Percentiles rank a stretch among this genome's conserved stretches.
Evolutionary conservation across 2,113 vertebrate genomes (phyloP).

Genomic region (Cettia cetti): DNA sequence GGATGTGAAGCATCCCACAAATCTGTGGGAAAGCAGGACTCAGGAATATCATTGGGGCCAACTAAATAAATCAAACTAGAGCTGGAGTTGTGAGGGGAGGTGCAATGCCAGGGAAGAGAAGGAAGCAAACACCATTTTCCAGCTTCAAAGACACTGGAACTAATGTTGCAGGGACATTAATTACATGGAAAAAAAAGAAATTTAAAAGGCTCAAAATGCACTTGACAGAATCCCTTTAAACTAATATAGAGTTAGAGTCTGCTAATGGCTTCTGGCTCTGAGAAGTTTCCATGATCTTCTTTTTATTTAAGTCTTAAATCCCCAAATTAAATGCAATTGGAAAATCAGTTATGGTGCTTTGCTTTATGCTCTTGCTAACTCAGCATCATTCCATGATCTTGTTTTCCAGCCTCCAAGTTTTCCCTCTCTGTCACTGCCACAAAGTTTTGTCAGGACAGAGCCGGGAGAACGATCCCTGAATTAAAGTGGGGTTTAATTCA

Average conservation of each 20-base stretch:
- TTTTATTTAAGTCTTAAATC: slow-evolving; percentile 52
- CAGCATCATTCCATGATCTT: slow-evolving; percentile 19
- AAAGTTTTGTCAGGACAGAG: neutral
- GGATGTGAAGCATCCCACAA: neutral
- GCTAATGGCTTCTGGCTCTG: slow-evolving; percentile 45
- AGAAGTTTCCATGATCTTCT: slow-evolving; percentile 26
- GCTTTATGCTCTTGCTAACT: slow-evolving; percentile 35
- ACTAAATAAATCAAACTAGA: neutral
- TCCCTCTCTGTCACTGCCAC: neutral
- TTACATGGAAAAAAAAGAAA: neutral
- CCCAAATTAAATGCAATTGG: slow-evolving; percentile 47
- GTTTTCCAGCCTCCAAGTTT: slow-evolving; percentile 3
- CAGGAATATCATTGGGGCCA: neutral
- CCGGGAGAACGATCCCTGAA: neutral
- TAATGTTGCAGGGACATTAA: slow-evolving; percentile 19
- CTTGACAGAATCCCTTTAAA: slow-evolving; percentile 57
- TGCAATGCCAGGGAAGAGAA: neutral
- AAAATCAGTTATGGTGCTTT: slow-evolving; percentile 53
- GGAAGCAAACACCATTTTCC: neutral
- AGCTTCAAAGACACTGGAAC: slow-evolving; percentile 14
- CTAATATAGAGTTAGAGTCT: neutral
- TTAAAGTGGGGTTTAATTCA: neutral
- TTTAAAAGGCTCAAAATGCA: neutral
- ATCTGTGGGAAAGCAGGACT: neutral
- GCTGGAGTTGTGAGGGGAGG: neutral